Conservation (phyloP, 1,140 invertebrate genomes). For the Charaxes varanes region DNA sequence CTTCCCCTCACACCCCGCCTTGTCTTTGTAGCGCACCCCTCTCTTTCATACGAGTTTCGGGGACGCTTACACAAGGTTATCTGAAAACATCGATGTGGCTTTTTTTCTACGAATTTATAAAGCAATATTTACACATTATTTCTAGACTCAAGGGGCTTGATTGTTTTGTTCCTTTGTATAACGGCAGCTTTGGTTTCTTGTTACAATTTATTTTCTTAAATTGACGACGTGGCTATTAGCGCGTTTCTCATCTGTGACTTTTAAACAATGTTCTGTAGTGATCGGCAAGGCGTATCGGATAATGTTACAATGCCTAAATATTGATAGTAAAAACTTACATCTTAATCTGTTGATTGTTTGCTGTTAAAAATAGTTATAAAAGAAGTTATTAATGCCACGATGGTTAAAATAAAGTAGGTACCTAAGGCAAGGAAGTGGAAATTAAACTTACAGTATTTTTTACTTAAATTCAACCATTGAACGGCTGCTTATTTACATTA, state of each 20-base stretch:
- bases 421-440: no score
- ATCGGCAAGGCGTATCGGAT: constrained; percentile 37
- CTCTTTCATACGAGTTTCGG: constrained; percentile 56
- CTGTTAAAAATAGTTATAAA: no score
- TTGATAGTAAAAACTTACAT: no score
- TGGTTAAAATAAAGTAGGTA: constrained; percentile 10
- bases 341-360: no score
- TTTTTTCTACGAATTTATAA: constrained; percentile 5
- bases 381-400: no score
- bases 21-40: constrained; percentile 59
- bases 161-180: neutral
- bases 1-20: constrained; percentile 45
- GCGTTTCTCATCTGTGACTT: constrained; percentile 19
- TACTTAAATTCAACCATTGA: constrained; percentile 17
- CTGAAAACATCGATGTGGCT: constrained; percentile 41
- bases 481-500: constrained; percentile 14
- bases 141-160: neutral
- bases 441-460: constrained; percentile 10
- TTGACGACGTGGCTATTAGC: constrained; percentile 18
- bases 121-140: neutral
- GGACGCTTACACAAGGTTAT: constrained; percentile 47
- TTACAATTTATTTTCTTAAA: constrained; percentile 24
- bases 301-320: no score
- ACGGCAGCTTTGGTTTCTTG: neutral
- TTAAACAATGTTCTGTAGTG: constrained; percentile 41